phyloP scores from a whole-genome alignment of 2,113 vertebrate species.

The Microtus pennsylvanicus region DNA sequence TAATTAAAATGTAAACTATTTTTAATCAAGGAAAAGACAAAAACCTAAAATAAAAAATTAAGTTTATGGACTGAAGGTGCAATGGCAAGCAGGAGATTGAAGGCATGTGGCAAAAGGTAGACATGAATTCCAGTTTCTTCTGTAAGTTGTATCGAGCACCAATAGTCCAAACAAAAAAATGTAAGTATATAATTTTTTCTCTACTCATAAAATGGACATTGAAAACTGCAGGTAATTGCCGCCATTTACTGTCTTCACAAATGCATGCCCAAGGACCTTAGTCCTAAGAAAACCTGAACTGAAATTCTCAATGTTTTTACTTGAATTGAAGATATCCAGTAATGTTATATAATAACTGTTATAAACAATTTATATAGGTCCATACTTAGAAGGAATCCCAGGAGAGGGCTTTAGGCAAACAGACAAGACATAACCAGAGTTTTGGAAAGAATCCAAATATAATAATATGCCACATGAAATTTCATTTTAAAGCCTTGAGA shows the following conservation, averaged over 20 bases:
- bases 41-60: background rate
- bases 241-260: background rate
- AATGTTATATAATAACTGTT: too few relatives aligned
- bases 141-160: background rate
- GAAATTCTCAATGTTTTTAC: background rate
- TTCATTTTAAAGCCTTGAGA: background rate
- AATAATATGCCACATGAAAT: background rate
- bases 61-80: background rate
- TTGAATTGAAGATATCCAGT: background rate
- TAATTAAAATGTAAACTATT: background rate
- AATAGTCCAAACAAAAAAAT: background rate
- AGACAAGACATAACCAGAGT: background rate
- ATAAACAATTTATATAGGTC: background rate
- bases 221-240: background rate
- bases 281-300: rapidly evolving
- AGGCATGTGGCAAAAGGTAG: background rate
- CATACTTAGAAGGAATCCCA: background rate
- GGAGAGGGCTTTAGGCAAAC: rapidly evolving
- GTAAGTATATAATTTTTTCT: background rate
- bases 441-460: background rate
- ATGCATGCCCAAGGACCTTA: background rate
- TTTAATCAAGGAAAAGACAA: background rate
- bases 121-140: background rate
- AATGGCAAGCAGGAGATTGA: background rate
- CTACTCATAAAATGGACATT: background rate